Conservation (phyloP, 2,888 invertebrate genomes). For the Dendrolimus houi region DNA sequence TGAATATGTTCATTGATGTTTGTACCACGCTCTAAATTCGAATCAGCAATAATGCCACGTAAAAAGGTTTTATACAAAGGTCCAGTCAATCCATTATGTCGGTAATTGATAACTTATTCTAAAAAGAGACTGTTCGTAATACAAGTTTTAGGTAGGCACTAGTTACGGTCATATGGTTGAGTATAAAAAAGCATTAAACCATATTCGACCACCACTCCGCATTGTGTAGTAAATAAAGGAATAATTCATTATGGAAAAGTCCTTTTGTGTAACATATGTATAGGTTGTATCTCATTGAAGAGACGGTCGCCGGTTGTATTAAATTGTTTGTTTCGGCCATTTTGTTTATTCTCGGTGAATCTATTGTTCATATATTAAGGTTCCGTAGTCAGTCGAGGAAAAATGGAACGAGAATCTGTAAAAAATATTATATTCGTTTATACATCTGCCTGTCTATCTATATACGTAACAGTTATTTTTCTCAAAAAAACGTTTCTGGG, state of each 20-base stretch:
- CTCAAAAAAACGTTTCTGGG: too few species aligned
- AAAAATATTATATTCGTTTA: too few species aligned
- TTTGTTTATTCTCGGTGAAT: too few species aligned
- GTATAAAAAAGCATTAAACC: neutral
- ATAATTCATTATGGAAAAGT: conserved; percentile 21
- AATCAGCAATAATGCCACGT: conserved; percentile 29
- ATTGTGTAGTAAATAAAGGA: conserved; percentile 22
- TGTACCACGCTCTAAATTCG: neutral
- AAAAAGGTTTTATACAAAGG: conserved; percentile 39
- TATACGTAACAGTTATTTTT: too few species aligned
- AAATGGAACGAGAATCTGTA: too few species aligned
- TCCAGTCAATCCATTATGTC: conserved; percentile 33
- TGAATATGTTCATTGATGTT: neutral
- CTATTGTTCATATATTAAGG: too few species aligned
- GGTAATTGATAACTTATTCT: conserved; percentile 50
- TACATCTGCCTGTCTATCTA: too few species aligned
- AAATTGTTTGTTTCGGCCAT: neutral
- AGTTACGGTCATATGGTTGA: neutral
- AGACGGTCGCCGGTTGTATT: neutral
- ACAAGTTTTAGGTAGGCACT: neutral
- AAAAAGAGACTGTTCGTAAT: conserved; percentile 16
- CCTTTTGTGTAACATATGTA: conserved; percentile 18
- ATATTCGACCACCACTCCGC: conserved; percentile 2
- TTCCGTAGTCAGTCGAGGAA: too few species aligned
- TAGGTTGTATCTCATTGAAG: neutral